A percentile compares a stretch with the other conserved stretches of the same genome.
Conservation (phyloP, 2,888 invertebrate genomes). For the Lithosia quadra region DNA sequence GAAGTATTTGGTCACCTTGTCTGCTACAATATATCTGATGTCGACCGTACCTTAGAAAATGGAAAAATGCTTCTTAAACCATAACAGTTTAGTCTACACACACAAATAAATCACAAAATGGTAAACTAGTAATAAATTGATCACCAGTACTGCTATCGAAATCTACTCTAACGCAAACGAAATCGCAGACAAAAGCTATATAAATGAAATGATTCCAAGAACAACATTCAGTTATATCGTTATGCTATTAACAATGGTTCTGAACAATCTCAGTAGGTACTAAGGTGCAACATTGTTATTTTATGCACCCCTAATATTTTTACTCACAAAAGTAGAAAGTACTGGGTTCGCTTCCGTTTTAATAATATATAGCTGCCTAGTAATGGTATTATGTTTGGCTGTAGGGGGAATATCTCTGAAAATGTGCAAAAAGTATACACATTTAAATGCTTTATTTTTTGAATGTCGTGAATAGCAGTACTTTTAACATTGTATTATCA, state of each 20-base stretch:
- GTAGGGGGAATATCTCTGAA: slow-evolving; percentile 30
- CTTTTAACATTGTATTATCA: background rate
- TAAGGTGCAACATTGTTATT: slow-evolving; percentile 72
- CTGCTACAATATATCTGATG: too few species aligned
- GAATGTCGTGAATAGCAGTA: background rate
- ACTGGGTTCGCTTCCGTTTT: slow-evolving; percentile 72
- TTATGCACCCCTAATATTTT: slow-evolving; percentile 80
- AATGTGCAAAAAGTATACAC: slow-evolving; percentile 14
- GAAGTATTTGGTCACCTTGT: too few species aligned
- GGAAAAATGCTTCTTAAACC: too few species aligned
- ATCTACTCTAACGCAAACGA: background rate
- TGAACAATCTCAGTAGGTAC: slow-evolving; percentile 32
- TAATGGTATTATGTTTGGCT: slow-evolving; percentile 47
- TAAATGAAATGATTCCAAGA: slow-evolving; percentile 5
- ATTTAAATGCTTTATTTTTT: slow-evolving; percentile 7
- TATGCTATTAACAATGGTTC: slow-evolving; percentile 12
- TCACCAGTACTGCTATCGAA: background rate
- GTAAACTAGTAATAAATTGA: too few species aligned
- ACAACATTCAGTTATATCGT: slow-evolving; percentile 6
- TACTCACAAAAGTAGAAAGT: slow-evolving; percentile 64
- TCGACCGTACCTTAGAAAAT: too few species aligned
- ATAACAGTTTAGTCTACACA: too few species aligned
- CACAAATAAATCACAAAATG: too few species aligned
- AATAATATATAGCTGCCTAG: slow-evolving; percentile 64
- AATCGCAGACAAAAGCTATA: background rate